These are phyloP conservation scores for Cyanoramphus novaezelandiae DNA, from an alignment of 2,113 vertebrate genomes.

Conservation along the genomic window DNA sequence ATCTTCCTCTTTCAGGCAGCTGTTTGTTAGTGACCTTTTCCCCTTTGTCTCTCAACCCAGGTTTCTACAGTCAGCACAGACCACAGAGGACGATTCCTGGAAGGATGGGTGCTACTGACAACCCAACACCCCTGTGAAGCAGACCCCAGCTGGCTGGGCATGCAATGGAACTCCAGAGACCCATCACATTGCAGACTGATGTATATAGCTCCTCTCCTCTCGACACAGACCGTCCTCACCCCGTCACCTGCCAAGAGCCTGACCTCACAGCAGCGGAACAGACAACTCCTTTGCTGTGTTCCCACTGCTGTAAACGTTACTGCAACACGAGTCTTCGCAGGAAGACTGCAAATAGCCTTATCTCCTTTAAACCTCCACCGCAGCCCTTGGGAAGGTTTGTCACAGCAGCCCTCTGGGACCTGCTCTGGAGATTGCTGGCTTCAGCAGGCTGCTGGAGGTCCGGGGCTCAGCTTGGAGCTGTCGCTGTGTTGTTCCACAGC, in stretches of 20 bases:
- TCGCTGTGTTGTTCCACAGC: neutral
- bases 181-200: neutral
- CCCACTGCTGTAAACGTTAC: neutral
- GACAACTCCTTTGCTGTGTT: neutral
- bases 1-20: neutral
- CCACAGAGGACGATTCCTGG: constrained; percentile 81
- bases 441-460: neutral
- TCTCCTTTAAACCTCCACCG: neutral
- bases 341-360: constrained; percentile 23
- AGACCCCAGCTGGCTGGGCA: constrained; percentile 76
- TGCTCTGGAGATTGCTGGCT: neutral
- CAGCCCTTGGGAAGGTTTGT: neutral
- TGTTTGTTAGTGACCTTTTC: neutral
- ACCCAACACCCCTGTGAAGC: neutral
- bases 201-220: neutral
- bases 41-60: constrained; percentile 60
- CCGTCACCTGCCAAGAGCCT: neutral
- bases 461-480: neutral
- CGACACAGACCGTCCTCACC: neutral
- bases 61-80: constrained; percentile 80
- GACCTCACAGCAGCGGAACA: neutral
- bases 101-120: constrained; percentile 90
- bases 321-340: neutral
- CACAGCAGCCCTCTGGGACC: neutral
- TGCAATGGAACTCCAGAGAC: neutral